Conservation (phyloP, 2,113 vertebrate species). For the Vulpes vulpes region DNA sequence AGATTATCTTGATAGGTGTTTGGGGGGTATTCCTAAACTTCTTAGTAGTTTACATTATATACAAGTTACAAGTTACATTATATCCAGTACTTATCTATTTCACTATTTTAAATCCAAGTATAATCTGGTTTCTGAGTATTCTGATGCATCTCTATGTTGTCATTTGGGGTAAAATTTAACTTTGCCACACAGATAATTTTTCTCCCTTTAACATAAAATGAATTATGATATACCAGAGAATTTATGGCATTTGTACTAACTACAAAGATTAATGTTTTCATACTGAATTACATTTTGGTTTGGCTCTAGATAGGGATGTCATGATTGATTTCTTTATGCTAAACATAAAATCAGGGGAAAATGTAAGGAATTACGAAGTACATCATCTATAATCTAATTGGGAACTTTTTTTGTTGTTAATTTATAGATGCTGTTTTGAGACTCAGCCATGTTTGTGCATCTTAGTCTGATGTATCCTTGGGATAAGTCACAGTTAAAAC, state of each 20-base stretch:
- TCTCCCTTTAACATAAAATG: conserved; percentile 36
- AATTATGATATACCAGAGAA: conserved; percentile 57
- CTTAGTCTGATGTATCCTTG: conserved; percentile 21
- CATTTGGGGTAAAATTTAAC: conserved; percentile 42
- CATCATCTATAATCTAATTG: conserved; percentile 50
- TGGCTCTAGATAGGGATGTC: background rate
- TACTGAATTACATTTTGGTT: conserved; percentile 57
- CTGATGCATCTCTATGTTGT: background rate
- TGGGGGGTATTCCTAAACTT: background rate
- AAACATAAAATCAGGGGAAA: conserved; percentile 64
- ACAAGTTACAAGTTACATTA: background rate
- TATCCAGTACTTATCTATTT: background rate
- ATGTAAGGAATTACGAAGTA: conserved; percentile 59
- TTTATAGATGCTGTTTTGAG: conserved; percentile 39
- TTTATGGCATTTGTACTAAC: conserved; percentile 60
- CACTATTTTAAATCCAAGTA: conserved; percentile 26
- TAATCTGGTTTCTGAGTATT: background rate
- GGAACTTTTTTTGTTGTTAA: conserved; percentile 28
- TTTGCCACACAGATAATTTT: conserved; percentile 45
- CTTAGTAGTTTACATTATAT: background rate
- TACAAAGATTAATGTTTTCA: conserved; percentile 62
- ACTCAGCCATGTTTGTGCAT: background rate
- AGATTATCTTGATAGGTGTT: background rate
- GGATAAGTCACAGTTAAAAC: background rate
- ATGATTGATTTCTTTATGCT: conserved; percentile 69